phyloP scores from a whole-genome alignment of 2,888 invertebrate species.

The Callyntrura guangdongensis region DNA sequence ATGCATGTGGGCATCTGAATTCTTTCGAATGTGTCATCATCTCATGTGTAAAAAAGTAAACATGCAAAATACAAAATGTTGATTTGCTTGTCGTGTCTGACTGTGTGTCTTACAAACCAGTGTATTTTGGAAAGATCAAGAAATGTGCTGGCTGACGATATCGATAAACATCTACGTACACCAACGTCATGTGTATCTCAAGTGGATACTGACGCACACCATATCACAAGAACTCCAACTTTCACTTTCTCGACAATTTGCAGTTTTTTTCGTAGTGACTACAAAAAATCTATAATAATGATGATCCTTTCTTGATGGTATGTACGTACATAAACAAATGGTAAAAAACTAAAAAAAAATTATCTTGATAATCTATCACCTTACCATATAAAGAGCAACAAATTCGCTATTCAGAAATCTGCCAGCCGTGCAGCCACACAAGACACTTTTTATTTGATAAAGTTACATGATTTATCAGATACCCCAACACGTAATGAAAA shows the following conservation, averaged over 20 bases:
- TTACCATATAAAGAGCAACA: conserved; percentile 13
- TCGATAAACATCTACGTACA: conserved; percentile 32
- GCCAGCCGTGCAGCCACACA: neutral
- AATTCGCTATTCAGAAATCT: conserved; percentile 41
- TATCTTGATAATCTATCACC: conserved; percentile 27
- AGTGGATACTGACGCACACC: neutral
- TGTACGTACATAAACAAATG: neutral
- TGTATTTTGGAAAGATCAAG: conserved; percentile 63
- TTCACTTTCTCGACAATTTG: conserved; percentile 77
- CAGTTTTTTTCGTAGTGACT: conserved; percentile 68
- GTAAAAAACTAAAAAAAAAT: conserved; percentile 43
- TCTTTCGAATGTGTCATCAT: conserved; percentile 28
- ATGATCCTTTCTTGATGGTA: conserved; percentile 43
- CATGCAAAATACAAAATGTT: conserved; percentile 28
- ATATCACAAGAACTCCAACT: conserved; percentile 40
- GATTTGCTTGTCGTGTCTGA: conserved; percentile 41
- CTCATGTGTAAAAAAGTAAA: conserved; percentile 47
- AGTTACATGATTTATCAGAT: conserved; percentile 23
- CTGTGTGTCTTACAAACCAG: conserved; percentile 9
- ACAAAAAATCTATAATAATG: conserved; percentile 63
- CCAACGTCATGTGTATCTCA: conserved; percentile 3
- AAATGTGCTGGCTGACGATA: conserved; percentile 61
- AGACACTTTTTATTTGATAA: conserved; percentile 44
- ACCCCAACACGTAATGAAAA: conserved; percentile 49
- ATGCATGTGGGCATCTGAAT: neutral